Base-by-base conservation (phyloP, 2,888 invertebrate genomes). In the Liopterus haemorrhoidalis region DNA sequence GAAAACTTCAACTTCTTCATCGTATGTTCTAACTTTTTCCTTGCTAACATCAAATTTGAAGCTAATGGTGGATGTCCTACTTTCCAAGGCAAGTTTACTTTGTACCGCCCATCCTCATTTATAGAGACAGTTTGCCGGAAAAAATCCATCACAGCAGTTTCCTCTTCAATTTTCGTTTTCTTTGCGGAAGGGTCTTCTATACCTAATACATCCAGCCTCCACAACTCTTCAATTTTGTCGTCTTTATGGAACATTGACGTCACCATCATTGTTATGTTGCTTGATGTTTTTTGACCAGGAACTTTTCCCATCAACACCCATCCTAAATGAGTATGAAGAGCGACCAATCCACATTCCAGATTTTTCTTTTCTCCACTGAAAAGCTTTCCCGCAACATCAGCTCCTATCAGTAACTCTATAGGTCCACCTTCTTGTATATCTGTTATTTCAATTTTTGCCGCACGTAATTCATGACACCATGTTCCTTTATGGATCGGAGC, bases 291-390 rank as follows among this genome's bases (percentile, higher is more conserved):
- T 20, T 3, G 21, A n/a, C 2, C 20, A 12, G 31, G 16, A n/a
- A 45, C 20, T 27, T 41, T 45, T 0, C 52, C 53, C 46, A 40
- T 41, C 15, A 52, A 30, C 6, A 47, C 50, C 53, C 53, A 53
- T 12, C 52, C 53, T n/a, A 52, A 41, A 9, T 14, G n/a, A 9
- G 53, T 52, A 8, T 52, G 43, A 14, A 52, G 19, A 6, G 50
- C 50, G n/a, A 48, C 42, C 19, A 52, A 28, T 11, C 50, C 52
- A 28, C 24, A 38, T 8, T 41, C n/a, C 5, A 53, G 25, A 4
- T 22, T 24, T 14, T 28, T 11, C n/a, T 18, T 2, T 3, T 50
- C 45, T 15, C 49, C 49, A 5, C 51, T 53, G 5, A 46, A 39
- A 11, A 52, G 16, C 20, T 37, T 52, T n/a, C 37, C 44, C 14